These are phyloP conservation scores for Epinephelus cyanopodus DNA, from an alignment of 2,113 vertebrate genomes.

Conservation along the genomic window DNA sequence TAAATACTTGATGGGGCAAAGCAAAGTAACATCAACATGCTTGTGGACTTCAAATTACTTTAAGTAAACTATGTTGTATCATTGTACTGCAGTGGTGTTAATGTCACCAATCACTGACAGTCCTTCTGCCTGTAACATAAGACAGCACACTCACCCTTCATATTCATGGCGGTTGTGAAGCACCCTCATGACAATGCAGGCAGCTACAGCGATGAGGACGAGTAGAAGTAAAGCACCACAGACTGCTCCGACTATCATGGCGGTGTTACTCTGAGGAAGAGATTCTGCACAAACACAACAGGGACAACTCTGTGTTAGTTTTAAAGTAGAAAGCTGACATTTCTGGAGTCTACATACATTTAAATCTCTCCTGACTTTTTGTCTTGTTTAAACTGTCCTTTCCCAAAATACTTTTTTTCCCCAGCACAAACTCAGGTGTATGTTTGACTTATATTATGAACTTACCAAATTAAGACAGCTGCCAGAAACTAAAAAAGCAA, in stretches of 20 bases:
- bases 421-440: no score
- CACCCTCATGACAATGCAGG: slow-evolving; percentile 88
- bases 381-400: background rate
- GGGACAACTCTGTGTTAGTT: background rate
- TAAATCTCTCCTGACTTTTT: background rate
- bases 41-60: background rate
- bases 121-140: background rate
- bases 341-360: background rate
- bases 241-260: slow-evolving; percentile 87
- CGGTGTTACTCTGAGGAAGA: slow-evolving; percentile 73
- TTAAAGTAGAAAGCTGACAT: background rate
- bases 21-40: no score
- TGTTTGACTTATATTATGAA: no score
- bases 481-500: background rate
- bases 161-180: slow-evolving; percentile 89
- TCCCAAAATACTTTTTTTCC: no score
- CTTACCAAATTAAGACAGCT: background rate
- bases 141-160: slow-evolving; percentile 87
- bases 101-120: no score
- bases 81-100: rapidly evolving
- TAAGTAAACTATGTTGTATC: background rate
- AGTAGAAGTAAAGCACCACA: slow-evolving; percentile 87
- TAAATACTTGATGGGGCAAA: no score
- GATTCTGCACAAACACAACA: slow-evolving; percentile 66
- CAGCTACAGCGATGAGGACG: slow-evolving; percentile 85